Percentiles rank a stretch among this genome's conserved stretches.
phyloP scores from a whole-genome alignment of 1,140 invertebrate species.

The Aplysia californica region DNA sequence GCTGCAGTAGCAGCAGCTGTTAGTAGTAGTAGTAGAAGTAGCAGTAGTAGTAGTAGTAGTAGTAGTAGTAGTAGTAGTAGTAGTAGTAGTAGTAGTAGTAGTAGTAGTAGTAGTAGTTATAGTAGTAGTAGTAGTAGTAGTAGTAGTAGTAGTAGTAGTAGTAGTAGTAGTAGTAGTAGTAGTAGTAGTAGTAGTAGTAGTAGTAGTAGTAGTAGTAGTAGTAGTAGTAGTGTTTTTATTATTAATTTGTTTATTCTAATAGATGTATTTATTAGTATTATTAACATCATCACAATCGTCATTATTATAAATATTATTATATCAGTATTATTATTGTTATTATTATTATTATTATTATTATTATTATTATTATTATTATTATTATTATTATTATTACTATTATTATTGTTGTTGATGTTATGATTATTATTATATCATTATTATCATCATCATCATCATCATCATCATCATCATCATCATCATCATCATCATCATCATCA shows the following conservation, averaged over 20 bases:
- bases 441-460: no score
- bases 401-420: no score
- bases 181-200: neutral
- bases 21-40: neutral
- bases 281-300: neutral
- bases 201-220: neutral
- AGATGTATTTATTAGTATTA: no score
- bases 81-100: neutral
- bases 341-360: neutral
- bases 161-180: neutral
- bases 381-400: neutral
- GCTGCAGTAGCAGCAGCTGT: no score
- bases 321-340: neutral
- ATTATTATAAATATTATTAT: neutral
- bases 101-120: neutral
- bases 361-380: neutral
- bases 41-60: neutral
- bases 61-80: neutral
- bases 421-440: no score
- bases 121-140: neutral
- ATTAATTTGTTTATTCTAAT: no score
- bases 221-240: neutral
- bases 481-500: no score
- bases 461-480: neutral
- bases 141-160: neutral